Percentiles rank a stretch among this genome's conserved stretches.
phyloP scores from a whole-genome alignment of 2,888 invertebrate species.

The Acholoe squamosa region DNA sequence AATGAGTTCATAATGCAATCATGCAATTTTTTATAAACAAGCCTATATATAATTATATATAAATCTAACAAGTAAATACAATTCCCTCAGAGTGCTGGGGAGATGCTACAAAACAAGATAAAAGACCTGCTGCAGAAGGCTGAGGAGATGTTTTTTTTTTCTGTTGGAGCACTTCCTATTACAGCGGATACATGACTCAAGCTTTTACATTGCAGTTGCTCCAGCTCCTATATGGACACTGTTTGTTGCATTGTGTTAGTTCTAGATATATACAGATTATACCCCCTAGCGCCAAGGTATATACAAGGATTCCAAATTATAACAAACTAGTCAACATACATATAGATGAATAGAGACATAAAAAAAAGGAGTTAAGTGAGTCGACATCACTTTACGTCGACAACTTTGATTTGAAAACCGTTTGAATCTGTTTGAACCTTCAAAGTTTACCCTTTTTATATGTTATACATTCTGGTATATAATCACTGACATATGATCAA shows the following conservation, averaged over 20 bases:
- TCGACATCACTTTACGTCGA: no score
- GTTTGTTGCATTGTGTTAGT: background rate
- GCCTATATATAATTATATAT: background rate
- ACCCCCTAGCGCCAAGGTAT: background rate
- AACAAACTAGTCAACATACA: slow-evolving; percentile 6
- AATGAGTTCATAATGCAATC: background rate
- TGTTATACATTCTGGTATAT: background rate
- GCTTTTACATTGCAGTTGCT: background rate
- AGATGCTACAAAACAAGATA: background rate
- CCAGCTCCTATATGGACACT: background rate
- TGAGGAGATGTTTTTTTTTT: background rate
- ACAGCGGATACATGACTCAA: background rate
- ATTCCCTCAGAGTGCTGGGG: background rate
- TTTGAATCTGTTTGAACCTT: no score
- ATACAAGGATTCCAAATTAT: background rate
- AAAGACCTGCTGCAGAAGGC: background rate
- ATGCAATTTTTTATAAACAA: slow-evolving; percentile 13
- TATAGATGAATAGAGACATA: background rate
- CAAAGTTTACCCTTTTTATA: no score
- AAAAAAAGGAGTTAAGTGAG: no score
- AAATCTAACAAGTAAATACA: background rate
- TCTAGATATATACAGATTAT: slow-evolving; percentile 9
- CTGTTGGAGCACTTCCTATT: background rate
- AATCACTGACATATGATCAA: slow-evolving; percentile 33
- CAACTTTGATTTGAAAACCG: no score